phyloP scores from a whole-genome alignment of 2,113 vertebrate genomes.

The Xiphophorus hellerii region DNA sequence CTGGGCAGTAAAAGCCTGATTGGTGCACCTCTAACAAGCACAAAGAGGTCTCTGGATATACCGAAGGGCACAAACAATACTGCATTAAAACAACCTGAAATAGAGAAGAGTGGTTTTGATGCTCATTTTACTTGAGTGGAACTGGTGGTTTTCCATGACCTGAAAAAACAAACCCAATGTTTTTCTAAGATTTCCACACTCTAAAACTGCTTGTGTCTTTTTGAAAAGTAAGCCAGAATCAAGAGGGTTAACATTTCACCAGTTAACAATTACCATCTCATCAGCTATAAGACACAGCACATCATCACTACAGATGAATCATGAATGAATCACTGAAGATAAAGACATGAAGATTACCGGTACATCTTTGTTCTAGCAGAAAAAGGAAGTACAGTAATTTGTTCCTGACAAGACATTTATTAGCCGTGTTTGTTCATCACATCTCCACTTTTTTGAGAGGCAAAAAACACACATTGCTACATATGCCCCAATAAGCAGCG shows the following conservation, averaged over 20 bases:
- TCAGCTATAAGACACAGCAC: slow-evolving; percentile 55
- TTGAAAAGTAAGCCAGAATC: slow-evolving; percentile 41
- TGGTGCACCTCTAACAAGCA: slow-evolving; percentile 2
- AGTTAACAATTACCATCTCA: slow-evolving; percentile 58
- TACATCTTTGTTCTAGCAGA: slow-evolving; percentile 17
- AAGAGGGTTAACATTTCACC: slow-evolving; percentile 74
- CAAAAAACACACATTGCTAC: slow-evolving; percentile 61
- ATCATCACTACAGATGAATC: slow-evolving; percentile 68
- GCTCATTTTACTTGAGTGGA: slow-evolving; percentile 25
- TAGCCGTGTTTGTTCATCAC: slow-evolving; percentile 25
- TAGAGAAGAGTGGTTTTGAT: slow-evolving; percentile 14
- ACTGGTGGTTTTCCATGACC: slow-evolving; percentile 50
- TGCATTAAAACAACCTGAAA: slow-evolving; percentile 29
- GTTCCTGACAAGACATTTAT: slow-evolving; percentile 39
- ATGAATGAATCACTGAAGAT: slow-evolving; percentile 65
- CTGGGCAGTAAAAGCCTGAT: no score
- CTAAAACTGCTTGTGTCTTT: slow-evolving; percentile 36
- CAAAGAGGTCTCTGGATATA: slow-evolving; percentile 19
- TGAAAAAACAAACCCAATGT: slow-evolving; percentile 19
- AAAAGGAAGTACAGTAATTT: slow-evolving; percentile 40
- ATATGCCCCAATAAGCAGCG: slow-evolving; percentile 51
- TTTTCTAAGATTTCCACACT: slow-evolving; percentile 65
- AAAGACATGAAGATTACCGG: slow-evolving; percentile 61
- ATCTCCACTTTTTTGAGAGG: slow-evolving; percentile 30
- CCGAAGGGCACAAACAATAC: slow-evolving; percentile 11